Evolutionary conservation across 2,888 invertebrate species (phyloP).

Genomic region (Dasypogon diadema): DNA sequence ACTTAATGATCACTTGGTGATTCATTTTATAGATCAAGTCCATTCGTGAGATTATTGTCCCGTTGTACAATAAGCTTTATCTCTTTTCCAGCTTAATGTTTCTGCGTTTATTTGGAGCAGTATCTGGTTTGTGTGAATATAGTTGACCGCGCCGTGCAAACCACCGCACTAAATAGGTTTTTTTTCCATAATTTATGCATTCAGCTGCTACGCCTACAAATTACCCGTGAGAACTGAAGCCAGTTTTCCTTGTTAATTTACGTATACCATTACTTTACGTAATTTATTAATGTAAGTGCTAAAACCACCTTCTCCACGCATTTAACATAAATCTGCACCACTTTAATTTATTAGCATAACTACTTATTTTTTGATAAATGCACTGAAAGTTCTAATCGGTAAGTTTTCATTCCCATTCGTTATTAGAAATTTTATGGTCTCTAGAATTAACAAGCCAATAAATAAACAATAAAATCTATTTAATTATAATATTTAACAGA

Average conservation of each 20-base stretch:
- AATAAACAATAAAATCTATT: too few relatives aligned
- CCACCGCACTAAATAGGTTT: not conserved
- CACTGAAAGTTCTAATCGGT: too few relatives aligned
- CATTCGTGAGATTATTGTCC: conserved; percentile 31
- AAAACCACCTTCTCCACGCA: too few relatives aligned
- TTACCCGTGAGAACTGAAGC: conserved; percentile 30
- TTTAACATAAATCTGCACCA: too few relatives aligned
- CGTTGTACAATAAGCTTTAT: conserved; percentile 23
- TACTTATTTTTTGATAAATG: too few relatives aligned
- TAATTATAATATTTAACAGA: too few relatives aligned
- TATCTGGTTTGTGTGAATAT: too few relatives aligned
- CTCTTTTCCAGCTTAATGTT: not conserved
- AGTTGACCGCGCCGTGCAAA: not conserved
- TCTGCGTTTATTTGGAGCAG: not conserved
- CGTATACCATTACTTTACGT: not conserved
- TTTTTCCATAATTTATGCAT: not conserved
- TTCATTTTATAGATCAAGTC: conserved; percentile 33
- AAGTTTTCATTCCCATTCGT: too few relatives aligned
- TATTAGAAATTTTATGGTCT: too few relatives aligned
- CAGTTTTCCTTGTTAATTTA: conserved; percentile 11
- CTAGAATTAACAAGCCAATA: too few relatives aligned
- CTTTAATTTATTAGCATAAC: too few relatives aligned
- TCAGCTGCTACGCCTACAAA: not conserved
- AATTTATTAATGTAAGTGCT: too few relatives aligned
- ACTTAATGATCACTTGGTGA: conserved; percentile 31